Conservation (phyloP, 2,113 vertebrate species). For the Calidris pygmaea region DNA sequence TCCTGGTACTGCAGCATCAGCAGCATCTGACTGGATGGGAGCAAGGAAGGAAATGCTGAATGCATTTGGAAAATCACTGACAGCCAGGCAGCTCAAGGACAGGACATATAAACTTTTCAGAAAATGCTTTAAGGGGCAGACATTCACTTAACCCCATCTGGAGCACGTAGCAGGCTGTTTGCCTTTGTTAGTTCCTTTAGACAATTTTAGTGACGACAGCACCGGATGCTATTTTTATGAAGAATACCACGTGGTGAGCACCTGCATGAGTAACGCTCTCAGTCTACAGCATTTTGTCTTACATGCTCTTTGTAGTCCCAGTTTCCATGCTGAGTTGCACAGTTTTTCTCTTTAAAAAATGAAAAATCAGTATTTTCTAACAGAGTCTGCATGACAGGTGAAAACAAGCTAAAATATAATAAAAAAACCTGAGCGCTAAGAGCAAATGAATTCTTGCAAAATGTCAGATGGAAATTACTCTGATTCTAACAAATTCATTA, state of each 20-base stretch:
- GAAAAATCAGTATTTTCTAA: not conserved
- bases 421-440: not conserved
- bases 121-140: conserved; percentile 2
- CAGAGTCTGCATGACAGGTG: not conserved
- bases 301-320: not conserved
- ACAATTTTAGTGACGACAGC: not conserved
- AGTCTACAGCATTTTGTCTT: not conserved
- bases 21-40: not conserved
- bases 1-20: not conserved
- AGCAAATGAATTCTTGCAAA: conserved; percentile 1
- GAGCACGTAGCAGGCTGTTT: conserved; percentile 1
- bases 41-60: not conserved
- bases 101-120: conserved; percentile 1
- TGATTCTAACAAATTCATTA: not conserved
- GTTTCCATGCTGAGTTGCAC: not conserved
- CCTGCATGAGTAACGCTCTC: conserved; percentile 15
- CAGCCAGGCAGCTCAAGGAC: conserved; percentile 18
- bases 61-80: conserved; percentile 16
- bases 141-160: conserved; percentile 11
- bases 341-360: not conserved
- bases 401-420: not conserved
- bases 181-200: not conserved
- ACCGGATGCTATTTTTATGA: not conserved
- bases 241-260: not conserved
- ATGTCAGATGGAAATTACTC: not conserved